These are phyloP conservation scores for Spisula subtruncata DNA, from an alignment of 2,888 invertebrate species.

Conservation along the genomic window DNA sequence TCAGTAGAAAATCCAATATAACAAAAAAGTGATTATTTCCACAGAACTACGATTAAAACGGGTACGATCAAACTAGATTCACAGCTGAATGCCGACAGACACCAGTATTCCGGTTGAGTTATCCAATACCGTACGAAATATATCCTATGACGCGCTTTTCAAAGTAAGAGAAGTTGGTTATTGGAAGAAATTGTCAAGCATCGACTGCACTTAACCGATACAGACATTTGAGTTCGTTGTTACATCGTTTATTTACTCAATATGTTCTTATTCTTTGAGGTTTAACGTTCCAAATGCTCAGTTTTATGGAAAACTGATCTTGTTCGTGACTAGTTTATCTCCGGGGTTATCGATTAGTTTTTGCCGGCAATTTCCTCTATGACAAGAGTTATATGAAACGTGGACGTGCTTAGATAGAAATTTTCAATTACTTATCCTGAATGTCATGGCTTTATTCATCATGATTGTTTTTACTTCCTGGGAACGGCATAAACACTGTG, in stretches of 20 bases:
- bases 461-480: too few relatives aligned
- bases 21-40: constrained; percentile 11
- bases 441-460: too few relatives aligned
- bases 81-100: constrained; percentile 13
- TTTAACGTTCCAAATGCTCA: background rate
- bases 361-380: background rate
- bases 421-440: too few relatives aligned
- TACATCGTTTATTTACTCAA: background rate
- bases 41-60: background rate
- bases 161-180: background rate
- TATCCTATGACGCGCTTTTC: constrained; percentile 2
- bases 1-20: background rate
- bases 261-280: constrained; percentile 2
- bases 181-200: constrained; percentile 21
- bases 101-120: background rate
- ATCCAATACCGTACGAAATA: constrained; percentile 10
- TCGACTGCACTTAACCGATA: constrained; percentile 17
- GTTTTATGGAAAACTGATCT: background rate
- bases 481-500: too few relatives aligned
- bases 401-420: too few relatives aligned
- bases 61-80: background rate
- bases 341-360: background rate
- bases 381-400: too few relatives aligned
- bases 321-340: background rate
- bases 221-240: background rate